Evolutionary conservation across 2,113 vertebrate genomes (phyloP), one percentile per base, ranked within the genome.

Genomic region (Ramphastos sulfuratus): DNA sequence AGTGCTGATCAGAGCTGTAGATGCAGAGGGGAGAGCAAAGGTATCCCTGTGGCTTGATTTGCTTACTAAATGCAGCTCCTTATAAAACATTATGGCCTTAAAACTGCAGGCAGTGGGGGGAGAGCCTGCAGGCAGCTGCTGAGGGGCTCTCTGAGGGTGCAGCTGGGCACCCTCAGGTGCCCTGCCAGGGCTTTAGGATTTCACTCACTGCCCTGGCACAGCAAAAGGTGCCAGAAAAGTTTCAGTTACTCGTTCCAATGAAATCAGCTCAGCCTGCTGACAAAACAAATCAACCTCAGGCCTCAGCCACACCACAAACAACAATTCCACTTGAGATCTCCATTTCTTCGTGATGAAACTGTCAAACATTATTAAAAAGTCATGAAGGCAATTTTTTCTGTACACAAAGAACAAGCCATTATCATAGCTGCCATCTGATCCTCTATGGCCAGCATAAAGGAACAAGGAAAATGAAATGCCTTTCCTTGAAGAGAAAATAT

Each of bases 361-460:
- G 77, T 91, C 92, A 94, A 94, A 88, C 60, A 69, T 72, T 90
- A 94, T 89, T 92, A 94, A 94, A 91, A 94, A 96, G 75, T 78
- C 76, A 94, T 85, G 73, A 95, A 60, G 39, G 31, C 69, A 71
- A 25, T 91, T 90, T 90, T 87, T 88, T 80, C 87, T 88, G 82
- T 95, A 94, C 91, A 85, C 63, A 91, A 77, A 78, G 76, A 90
- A 58, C 15, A 15, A 27, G 83, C 75, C 44, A 46, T 91, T 91
- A 75, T 82, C 92, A 91, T 85, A 94, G 77, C 89, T 87, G 76
- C 76, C 54, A 72, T 25, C 76, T 75, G 66, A 94, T 90, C 75
- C 83, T 87, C 70, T 28, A n/a, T 70, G 46, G 56, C 39, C 54
- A 75, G 61, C 31, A 24, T 69, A 21, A 58, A 86, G 35, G 71